These are phyloP conservation scores for Etheostoma perlongum DNA, from an alignment of 2,797 vertebrate genomes.

Conservation along the genomic window DNA sequence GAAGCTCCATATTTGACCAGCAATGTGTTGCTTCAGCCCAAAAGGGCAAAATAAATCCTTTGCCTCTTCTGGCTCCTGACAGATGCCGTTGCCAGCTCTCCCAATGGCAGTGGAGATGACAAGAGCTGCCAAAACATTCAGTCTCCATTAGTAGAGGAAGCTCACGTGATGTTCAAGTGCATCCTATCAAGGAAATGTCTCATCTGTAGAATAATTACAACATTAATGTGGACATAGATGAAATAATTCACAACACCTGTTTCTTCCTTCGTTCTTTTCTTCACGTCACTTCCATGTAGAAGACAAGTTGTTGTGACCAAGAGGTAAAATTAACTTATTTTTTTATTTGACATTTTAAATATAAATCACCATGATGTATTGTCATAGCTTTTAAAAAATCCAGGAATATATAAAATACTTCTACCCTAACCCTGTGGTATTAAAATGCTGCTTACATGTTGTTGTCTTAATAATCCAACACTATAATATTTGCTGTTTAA, in stretches of 20 bases:
- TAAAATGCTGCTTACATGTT: not conserved
- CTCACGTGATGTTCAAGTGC: constrained; percentile 62
- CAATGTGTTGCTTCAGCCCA: constrained; percentile 38
- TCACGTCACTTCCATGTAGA: constrained; percentile 26
- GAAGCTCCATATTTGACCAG: constrained; percentile 37
- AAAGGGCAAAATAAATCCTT: constrained; percentile 55
- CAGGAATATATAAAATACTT: not conserved
- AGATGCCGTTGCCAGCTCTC: constrained; percentile 74
- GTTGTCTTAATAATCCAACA: not conserved
- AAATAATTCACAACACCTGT: constrained; percentile 26
- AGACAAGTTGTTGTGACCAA: constrained; percentile 43
- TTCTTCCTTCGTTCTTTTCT: not conserved
- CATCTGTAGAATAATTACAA: constrained; percentile 24
- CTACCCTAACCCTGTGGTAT: not conserved
- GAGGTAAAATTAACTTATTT: too few species aligned
- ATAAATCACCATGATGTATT: not conserved
- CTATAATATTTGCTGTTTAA: not conserved
- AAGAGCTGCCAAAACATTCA: constrained; percentile 64
- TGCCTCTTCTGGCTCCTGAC: constrained; percentile 60
- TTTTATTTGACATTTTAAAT: not conserved
- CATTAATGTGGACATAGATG: constrained; percentile 28
- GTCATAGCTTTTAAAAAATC: not conserved
- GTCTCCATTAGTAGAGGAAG: constrained; percentile 61
- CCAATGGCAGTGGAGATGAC: constrained; percentile 49
- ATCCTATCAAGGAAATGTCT: constrained; percentile 52